Conservation (phyloP, 2,888 invertebrate genomes). For the Agrochola lota region DNA sequence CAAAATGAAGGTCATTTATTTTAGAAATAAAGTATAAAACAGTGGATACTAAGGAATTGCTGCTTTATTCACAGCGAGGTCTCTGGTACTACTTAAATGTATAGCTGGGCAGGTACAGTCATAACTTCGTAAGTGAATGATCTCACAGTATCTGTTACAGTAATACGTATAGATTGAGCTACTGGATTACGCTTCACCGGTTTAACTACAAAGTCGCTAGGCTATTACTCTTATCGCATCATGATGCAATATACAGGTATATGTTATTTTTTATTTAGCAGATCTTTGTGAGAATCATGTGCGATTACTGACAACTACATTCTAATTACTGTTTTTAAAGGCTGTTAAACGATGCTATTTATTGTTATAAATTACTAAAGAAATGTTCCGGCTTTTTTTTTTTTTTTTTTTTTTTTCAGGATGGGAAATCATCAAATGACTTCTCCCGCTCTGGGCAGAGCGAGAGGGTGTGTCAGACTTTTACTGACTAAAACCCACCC, state of each 20-base stretch:
- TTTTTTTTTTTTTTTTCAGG: too few relatives aligned
- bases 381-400: neutral
- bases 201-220: neutral
- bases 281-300: conserved; percentile 4
- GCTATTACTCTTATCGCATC: conserved; percentile 8
- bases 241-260: conserved; percentile 18
- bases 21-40: neutral
- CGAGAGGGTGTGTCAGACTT: too few relatives aligned
- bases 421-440: too few relatives aligned
- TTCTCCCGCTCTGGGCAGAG: too few relatives aligned
- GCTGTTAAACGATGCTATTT: neutral
- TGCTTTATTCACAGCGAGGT: neutral
- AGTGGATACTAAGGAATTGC: neutral
- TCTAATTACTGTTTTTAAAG: neutral
- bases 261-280: conserved; percentile 4
- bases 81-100: neutral
- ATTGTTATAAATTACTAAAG: neutral
- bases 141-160: conserved; percentile 29
- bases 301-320: conserved; percentile 2
- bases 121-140: conserved; percentile 17
- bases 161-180: conserved; percentile 22
- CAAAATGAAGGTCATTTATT: neutral
- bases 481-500: too few relatives aligned
- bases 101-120: neutral
- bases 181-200: conserved; percentile 34